These are phyloP conservation scores for Marronus borbonicus DNA, from an alignment of 2,888 invertebrate genomes.

Conservation along the genomic window DNA sequence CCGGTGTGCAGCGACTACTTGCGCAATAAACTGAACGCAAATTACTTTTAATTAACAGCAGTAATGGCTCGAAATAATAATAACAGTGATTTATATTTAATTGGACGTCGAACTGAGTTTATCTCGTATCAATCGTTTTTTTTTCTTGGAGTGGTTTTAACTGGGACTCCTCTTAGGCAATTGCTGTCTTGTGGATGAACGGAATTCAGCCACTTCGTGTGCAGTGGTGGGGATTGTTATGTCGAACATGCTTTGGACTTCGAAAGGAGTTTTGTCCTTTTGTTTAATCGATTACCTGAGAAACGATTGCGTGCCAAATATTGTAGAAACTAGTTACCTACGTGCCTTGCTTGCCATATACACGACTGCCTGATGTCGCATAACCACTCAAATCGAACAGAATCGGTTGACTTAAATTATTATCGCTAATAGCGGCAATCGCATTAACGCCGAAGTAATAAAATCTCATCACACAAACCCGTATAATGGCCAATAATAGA, in stretches of 20 bases:
- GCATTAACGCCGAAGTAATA: slow-evolving; percentile 4
- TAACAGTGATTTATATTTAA: slow-evolving; percentile 48
- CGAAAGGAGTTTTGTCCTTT: no score
- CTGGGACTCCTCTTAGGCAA: neutral
- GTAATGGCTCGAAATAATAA: slow-evolving; percentile 43
- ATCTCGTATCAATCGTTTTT: slow-evolving; percentile 15
- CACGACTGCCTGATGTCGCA: no score
- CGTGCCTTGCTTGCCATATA: no score
- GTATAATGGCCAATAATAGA: slow-evolving; percentile 16
- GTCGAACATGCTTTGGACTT: no score
- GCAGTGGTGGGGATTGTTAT: no score
- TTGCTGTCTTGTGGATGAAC: no score
- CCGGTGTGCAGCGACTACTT: slow-evolving; percentile 11
- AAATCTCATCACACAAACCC: neutral
- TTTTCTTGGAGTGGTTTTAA: slow-evolving; percentile 6
- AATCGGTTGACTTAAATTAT: slow-evolving; percentile 6
- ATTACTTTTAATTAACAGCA: slow-evolving; percentile 45
- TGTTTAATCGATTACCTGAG: no score
- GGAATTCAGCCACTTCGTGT: no score
- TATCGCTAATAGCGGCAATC: neutral
- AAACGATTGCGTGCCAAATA: no score
- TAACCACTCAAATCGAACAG: no score
- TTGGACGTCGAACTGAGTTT: slow-evolving; percentile 30
- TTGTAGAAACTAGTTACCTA: no score
- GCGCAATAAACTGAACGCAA: slow-evolving; percentile 34